These are phyloP conservation scores for Pipistrellus nathusii DNA, from an alignment of 2,797 vertebrate genomes.

Conservation along the genomic window DNA sequence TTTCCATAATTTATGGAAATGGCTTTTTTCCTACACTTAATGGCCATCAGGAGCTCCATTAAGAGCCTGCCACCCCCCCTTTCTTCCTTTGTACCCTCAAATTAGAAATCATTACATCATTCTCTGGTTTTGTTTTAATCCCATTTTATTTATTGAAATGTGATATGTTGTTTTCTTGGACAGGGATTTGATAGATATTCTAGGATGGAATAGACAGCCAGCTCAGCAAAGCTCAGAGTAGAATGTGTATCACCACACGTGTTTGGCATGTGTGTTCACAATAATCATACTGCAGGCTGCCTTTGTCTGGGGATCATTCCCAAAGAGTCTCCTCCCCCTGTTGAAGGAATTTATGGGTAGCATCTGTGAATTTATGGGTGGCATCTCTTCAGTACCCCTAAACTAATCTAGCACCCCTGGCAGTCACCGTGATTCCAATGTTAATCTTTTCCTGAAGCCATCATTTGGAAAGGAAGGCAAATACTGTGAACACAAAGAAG, in stretches of 20 bases:
- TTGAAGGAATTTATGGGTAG: not conserved
- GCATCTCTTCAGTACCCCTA: not conserved
- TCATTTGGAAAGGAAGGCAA: not conserved
- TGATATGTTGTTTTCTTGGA: slow-evolving; percentile 38
- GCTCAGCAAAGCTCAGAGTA: not conserved
- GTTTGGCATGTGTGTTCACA: not conserved
- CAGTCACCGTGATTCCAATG: fast-evolving
- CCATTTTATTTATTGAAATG: slow-evolving; percentile 63
- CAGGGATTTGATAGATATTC: not conserved
- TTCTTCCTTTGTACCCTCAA: slow-evolving; percentile 39
- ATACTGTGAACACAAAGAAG: not conserved
- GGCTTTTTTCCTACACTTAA: slow-evolving; percentile 56
- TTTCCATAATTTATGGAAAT: slow-evolving; percentile 83
- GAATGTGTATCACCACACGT: not conserved
- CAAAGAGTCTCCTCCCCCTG: not conserved
- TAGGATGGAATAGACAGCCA: not conserved
- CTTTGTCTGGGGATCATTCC: not conserved
- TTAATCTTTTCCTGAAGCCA: not conserved
- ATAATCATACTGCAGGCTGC: fast-evolving
- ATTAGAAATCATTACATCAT: slow-evolving; percentile 65
- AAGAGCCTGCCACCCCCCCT: slow-evolving; percentile 18
- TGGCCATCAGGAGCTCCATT: slow-evolving; percentile 48
- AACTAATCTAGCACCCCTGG: fast-evolving
- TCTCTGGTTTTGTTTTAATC: slow-evolving; percentile 57
- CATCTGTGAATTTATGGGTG: not conserved